Percentiles rank a stretch among this genome's conserved stretches.
These are phyloP conservation scores for Pteropus rufus DNA, from an alignment of 2,797 vertebrate species.

Conservation along the genomic window DNA sequence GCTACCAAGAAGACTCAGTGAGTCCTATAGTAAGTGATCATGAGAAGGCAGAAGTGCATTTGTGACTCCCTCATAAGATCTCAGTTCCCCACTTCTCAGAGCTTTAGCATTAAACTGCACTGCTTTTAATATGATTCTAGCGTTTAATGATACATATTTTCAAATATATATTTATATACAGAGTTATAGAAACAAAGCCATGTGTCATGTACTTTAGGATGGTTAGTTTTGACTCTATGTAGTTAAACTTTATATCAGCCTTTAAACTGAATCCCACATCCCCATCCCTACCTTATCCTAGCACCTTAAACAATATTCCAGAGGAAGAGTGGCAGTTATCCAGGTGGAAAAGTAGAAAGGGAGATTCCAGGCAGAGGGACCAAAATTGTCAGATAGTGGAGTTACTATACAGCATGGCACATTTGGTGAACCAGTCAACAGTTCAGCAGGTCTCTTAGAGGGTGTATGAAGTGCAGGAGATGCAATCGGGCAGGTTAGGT, in stretches of 20 bases:
- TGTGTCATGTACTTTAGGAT: background rate
- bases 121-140: background rate
- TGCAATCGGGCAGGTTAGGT: background rate
- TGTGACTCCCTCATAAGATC: background rate
- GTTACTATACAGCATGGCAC: background rate
- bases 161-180: background rate
- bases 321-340: background rate
- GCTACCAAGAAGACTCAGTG: background rate
- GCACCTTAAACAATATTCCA: background rate
- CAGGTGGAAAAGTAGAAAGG: background rate
- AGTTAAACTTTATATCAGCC: background rate
- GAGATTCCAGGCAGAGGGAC: background rate
- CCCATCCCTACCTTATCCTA: background rate
- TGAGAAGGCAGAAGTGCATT: background rate
- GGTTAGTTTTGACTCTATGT: background rate
- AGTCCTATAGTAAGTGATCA: background rate
- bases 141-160: background rate
- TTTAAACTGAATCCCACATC: background rate
- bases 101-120: background rate
- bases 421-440: conserved; percentile 5
- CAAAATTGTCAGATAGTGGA: background rate
- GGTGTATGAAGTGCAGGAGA: background rate
- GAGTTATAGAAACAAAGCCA: background rate
- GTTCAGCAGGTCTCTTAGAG: background rate
- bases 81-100: background rate